Evolutionary conservation across 2,888 invertebrate genomes (phyloP).

Genomic region (Taenaris catops): DNA sequence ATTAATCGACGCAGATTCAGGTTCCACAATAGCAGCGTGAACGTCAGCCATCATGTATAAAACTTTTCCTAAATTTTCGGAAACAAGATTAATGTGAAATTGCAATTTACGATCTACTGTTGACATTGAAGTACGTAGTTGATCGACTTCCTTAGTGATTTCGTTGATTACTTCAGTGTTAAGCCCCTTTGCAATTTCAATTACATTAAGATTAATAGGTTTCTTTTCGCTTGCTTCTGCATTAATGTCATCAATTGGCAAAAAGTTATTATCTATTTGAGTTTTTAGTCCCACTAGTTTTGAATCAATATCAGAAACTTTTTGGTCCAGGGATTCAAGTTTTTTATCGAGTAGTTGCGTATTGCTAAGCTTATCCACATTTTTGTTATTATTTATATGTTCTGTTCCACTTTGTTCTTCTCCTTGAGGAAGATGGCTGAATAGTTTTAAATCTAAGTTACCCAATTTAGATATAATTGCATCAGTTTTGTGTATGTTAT

Average conservation of each 20-base stretch:
- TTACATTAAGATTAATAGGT: constrained; percentile 89
- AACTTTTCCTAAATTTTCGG: constrained; percentile 89
- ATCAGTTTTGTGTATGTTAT: constrained; percentile 92
- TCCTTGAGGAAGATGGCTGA: constrained; percentile 73
- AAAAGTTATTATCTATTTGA: constrained; percentile 90
- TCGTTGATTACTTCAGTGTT: constrained; percentile 90
- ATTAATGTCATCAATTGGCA: constrained; percentile 90
- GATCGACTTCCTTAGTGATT: constrained; percentile 89
- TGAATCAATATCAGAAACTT: constrained; percentile 90
- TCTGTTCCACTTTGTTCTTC: constrained; percentile 55
- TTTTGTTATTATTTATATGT: constrained; percentile 35
- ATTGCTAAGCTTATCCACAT: constrained; percentile 41
- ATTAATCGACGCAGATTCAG: constrained; percentile 78
- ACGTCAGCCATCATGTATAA: constrained; percentile 89
- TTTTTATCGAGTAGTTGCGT: constrained; percentile 81
- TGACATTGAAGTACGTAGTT: constrained; percentile 87
- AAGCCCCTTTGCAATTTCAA: constrained; percentile 91
- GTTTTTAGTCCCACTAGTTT: constrained; percentile 89
- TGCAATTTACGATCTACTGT: constrained; percentile 90
- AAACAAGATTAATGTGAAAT: constrained; percentile 90
- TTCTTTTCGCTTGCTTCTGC: constrained; percentile 94
- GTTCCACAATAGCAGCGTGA: constrained; percentile 90
- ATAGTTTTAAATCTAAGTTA: constrained; percentile 87
- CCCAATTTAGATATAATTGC: constrained; percentile 88
- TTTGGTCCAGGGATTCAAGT: constrained; percentile 87